Percentiles rank a stretch among this genome's conserved stretches.
phyloP scores from a whole-genome alignment of 2,797 vertebrate species.

The Petrocephalus sullivani region DNA sequence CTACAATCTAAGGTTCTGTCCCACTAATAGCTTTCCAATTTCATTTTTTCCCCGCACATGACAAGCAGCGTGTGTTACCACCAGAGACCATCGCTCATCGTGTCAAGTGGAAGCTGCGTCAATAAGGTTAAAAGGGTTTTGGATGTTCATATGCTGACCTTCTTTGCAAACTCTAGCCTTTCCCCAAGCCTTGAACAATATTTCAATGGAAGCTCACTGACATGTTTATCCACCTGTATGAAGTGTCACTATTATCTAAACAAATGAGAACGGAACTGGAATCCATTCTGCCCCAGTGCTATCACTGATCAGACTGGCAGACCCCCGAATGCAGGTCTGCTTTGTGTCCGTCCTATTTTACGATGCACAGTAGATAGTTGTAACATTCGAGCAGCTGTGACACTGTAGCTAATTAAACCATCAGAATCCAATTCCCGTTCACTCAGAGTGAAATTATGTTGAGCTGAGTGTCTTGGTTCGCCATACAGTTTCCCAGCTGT shows the following conservation, averaged over 20 bases:
- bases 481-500: background rate
- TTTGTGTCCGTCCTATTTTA: background rate
- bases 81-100: background rate
- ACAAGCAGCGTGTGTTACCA: background rate
- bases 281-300: background rate
- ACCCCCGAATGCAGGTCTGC: background rate
- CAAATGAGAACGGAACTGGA: background rate
- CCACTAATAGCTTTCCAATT: background rate
- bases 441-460: background rate
- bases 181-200: background rate
- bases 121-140: background rate
- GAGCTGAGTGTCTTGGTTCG: background rate
- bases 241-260: background rate
- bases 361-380: background rate
- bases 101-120: background rate
- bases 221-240: background rate
- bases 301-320: background rate
- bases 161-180: background rate
- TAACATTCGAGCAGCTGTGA: background rate
- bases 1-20: background rate
- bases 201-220: background rate
- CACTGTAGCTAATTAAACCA: slow-evolving; percentile 1
- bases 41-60: background rate
- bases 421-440: background rate
- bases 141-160: background rate